phyloP scores from a whole-genome alignment of 2,113 vertebrate species.

The Xyrauchen texanus region DNA sequence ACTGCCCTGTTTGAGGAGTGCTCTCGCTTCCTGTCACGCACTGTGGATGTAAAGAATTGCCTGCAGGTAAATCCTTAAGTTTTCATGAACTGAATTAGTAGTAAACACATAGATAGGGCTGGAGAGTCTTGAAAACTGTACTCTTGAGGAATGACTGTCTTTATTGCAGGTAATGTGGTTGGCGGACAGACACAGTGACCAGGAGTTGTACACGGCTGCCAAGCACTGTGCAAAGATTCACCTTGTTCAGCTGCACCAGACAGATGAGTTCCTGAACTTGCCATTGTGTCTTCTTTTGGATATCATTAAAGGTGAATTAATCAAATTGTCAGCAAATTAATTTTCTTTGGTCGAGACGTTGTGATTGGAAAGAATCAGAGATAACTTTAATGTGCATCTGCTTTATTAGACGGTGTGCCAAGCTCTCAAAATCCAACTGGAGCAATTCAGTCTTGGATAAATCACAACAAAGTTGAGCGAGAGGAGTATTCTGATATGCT shows the following conservation, averaged over 20 bases:
- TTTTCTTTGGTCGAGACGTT: too few species aligned
- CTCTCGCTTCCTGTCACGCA: slow-evolving; percentile 94
- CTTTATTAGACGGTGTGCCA: slow-evolving; percentile 86
- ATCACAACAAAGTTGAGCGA: slow-evolving; percentile 95
- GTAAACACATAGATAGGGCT: neutral
- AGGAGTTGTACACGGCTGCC: slow-evolving; percentile 91
- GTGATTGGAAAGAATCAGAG: neutral
- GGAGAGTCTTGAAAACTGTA: too few species aligned
- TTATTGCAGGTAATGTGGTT: slow-evolving; percentile 94
- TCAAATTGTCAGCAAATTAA: neutral
- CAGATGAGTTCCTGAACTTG: slow-evolving; percentile 93
- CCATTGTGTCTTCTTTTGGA: slow-evolving; percentile 90
- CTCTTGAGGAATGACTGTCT: neutral
- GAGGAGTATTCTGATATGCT: slow-evolving; percentile 87
- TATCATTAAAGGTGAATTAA: slow-evolving; percentile 84
- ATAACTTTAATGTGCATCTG: neutral
- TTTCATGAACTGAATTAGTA: neutral
- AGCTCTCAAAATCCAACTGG: slow-evolving; percentile 91
- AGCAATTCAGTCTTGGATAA: slow-evolving; percentile 94
- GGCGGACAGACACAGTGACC: slow-evolving; percentile 94
- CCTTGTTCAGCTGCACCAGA: slow-evolving; percentile 87
- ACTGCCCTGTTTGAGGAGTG: slow-evolving; percentile 96
- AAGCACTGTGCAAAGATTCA: slow-evolving; percentile 97
- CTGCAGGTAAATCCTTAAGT: slow-evolving; percentile 75
- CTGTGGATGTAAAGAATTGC: slow-evolving; percentile 93